Base-by-base conservation (phyloP, 2,888 invertebrate species). In the Watsonalla binaria region DNA sequence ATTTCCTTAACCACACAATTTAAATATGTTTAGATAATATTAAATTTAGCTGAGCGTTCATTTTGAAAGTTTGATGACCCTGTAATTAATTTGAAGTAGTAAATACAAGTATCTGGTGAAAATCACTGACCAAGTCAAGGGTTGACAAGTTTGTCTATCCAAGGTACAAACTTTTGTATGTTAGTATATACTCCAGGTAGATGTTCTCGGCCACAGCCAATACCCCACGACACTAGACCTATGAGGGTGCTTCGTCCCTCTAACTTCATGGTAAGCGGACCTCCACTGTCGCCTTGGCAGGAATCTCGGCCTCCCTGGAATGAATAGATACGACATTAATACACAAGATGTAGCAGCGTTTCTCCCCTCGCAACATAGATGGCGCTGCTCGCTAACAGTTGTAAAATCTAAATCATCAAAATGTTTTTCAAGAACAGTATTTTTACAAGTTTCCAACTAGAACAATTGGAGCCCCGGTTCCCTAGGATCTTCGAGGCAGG, bases 141-240 rank as follows among this genome's bases (percentile, higher is more conserved):
- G 34, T 71, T 82, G 88, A 96, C 93, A 35, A 96, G 94, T 86
- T 96, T 96, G 72, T 96, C 96, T 51, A 97, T 95, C 97, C 97
- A 97, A 15, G 97, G 96, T 63, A 97, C 96, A 78, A 97, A 97
- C 79, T 96, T 96, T 78, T 97, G 97, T 76, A 97, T 96, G 72
- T 97, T 97, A 0, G 97, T 97, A 76, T 97, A 97, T 6, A 97
- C 97, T 2, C 97, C 97, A 0, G 97, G 97, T 6, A 97, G 83
- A 70, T 97, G 97, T 71, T 97, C 97, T 0, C 97, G 91, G 0
- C 97, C 97, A 70, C 97, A 97, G 54, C 97, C 97, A 64, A 97
- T 97, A 57, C 97, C 97, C 97, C 97, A 97, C 0, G 97, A 97
- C 0, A 96, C 97, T 0, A 97, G 92, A 0, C 97, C 97, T 45